These are phyloP conservation scores for Sanderia malayensis DNA, from an alignment of 30 jellyfish, hydroid and myxozoan genomes.

Conservation along the genomic window DNA sequence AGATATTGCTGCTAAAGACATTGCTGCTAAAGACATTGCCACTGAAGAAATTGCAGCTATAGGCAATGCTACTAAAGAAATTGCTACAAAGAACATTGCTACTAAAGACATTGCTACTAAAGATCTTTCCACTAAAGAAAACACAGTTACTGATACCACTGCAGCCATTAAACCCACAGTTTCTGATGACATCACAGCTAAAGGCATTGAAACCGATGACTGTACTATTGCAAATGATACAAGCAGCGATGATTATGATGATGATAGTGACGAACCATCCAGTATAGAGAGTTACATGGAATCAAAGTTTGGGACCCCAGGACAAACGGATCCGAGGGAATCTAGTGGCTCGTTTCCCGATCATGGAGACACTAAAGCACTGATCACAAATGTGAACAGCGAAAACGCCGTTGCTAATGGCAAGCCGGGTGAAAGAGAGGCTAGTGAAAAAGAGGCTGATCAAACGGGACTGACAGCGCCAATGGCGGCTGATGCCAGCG, in stretches of 20 bases:
- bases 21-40: too few relatives aligned
- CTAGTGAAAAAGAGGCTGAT: neutral
- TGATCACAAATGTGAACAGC: neutral
- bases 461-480: neutral
- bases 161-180: too few relatives aligned
- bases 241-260: slow-evolving; percentile 17
- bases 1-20: too few relatives aligned
- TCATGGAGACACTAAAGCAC: neutral
- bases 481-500: neutral
- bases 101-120: too few relatives aligned
- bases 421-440: neutral
- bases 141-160: too few relatives aligned
- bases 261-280: slow-evolving; percentile 9
- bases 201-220: slow-evolving; percentile 15
- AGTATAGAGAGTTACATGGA: slow-evolving; percentile 46
- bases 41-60: too few relatives aligned
- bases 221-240: neutral
- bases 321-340: neutral
- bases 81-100: too few relatives aligned
- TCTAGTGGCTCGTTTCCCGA: neutral
- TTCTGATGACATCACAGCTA: too few relatives aligned
- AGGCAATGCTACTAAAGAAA: too few relatives aligned
- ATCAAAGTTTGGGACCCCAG: neutral
- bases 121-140: too few relatives aligned
- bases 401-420: neutral